Base-by-base conservation (phyloP, 1,140 invertebrate genomes). In the Proales similis region DNA sequence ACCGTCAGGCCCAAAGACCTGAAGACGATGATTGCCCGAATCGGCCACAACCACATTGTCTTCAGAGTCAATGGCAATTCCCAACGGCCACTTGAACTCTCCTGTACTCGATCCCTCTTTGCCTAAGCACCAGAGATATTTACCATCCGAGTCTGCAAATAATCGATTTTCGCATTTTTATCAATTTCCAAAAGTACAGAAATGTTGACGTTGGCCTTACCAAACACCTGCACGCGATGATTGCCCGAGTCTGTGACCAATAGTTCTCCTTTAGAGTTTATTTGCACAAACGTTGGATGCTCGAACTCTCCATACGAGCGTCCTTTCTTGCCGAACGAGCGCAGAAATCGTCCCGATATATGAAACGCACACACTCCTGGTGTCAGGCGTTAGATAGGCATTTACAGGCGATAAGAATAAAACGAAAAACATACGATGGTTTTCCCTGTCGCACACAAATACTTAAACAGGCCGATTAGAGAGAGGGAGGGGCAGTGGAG, bases 381-480 rank as follows among this genome's bases (percentile, higher is more conserved):
- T n/a, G n/a, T n/a, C n/a, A n/a, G n/a, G n/a, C n/a, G n/a, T n/a
- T n/a, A n/a, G n/a, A n/a, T n/a, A n/a, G n/a, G n/a, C n/a, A n/a
- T n/a, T n/a, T n/a, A n/a, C n/a, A n/a, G n/a, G n/a, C n/a, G n/a
- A n/a, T n/a, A n/a, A n/a, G n/a, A n/a, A n/a, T n/a, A 71, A 66
- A 81, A 97, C 97, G 65, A 98, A 90, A 77, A 97, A 91, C 67
- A 96, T 90, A 26, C 94, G 82, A 74, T 97, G 96, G 78, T 98
- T 98, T n/a, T 93, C 94, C 11, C 88, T 92, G 75, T 98, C 93
- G 3, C 90, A 92, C 4, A 98, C 92, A 65, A 93, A 83, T 68
- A 98, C 92, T 78, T 90, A 95, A 4, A 92, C 92, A 74, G 94
- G 87, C 70, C 93, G 88, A 74, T 97, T 93, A n/a, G n/a, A n/a